Evolutionary conservation across 2,797 vertebrate genomes (phyloP), one percentile per base, ranked within the genome.

Genomic region (Macrochelys suwanniensis): DNA sequence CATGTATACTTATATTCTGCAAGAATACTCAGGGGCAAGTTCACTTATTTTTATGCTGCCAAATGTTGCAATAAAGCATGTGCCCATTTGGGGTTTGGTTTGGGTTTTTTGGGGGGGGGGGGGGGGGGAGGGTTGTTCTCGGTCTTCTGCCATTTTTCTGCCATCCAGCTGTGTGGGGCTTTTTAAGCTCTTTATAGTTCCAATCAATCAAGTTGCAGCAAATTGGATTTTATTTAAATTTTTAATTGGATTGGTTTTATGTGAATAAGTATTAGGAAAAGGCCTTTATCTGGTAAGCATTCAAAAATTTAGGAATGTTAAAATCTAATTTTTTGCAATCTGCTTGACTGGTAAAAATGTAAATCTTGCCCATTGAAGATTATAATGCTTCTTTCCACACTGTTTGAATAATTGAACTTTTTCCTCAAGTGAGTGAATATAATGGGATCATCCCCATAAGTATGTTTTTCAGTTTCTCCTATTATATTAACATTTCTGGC

Each of bases 191-290:
- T 88, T 96, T 50, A 9, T 54, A 82, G 16, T 84, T 91, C 51
- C 0, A 93, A 50, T 96, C 85, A 93, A 74, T 93, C 92, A 77
- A 2, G 0, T 86, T 90, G 49, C 76, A 91, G 50, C 21, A 95
- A 93, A 95, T n/a, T 86, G 78, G 51, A 91, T 95, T 96, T 95
- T 90, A 91, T 94, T 95, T 78, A 49, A 86, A 95, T 92, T 26
- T n/a, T 56, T 96, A 96, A 96, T 92, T 93, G 91, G 82, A 53
- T 95, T 88, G 82, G 13, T 89, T 16, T 92, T 94, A 54, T n/a
- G 33, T 87, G 82, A 93, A 80, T 59, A 87, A 80, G 47, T 85
- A 80, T 87, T 89, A 84, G n/a, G 11, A 51, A 86, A 93, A 95
- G 23, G 65, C 71, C 51, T 90, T 96, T 92, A 84, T 96, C 82